Evolutionary conservation across 2,113 vertebrate species (phyloP), one percentile per base, ranked within the genome.

Genomic region (Bungarus multicinctus): DNA sequence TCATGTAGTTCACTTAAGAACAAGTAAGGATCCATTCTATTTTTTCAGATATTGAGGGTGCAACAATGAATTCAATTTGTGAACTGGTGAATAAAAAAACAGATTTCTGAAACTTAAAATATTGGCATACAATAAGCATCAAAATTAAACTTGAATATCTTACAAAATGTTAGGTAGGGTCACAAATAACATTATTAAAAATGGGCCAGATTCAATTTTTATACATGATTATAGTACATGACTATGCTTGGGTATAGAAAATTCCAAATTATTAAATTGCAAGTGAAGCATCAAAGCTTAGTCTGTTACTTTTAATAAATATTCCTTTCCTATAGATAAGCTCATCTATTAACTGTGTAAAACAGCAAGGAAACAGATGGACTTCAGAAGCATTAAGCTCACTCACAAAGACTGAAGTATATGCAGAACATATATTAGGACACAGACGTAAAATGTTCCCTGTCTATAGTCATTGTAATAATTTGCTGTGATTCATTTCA

Each of bases 1-100:
- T 47, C 47, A 89, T 52, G 25, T 91, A 87, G 45, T 95, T 89
- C 54, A 57, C 47, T 64, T 94, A 86, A 93, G 92, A 92, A 94
- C 93, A 43, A 91, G 92, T 93, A 92, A 88, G 92, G 2, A 57
- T 30, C 23, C 20, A 34, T 91, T 74, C n/a, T 85, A 34, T 87
- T 86, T 93, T 50, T 89, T 18, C 20, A 43, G 3, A 45, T 18
- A 50, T 60, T 50, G 43, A 14, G 34, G 34, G 6, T 22, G 7
- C 8, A 23, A 88, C n/a, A 86, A 47, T 91, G 54, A 22, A 47
- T 39, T 53, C 53, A 20, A 30, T 58, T 43, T 81, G 11, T 60
- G 34, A 39, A 43, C 9, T 10, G 53, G 53, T 22, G 14, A 53
- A 69, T n/a, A 14, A 43, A 22, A 18, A 43, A 81, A 16, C 34